These are phyloP conservation scores for Leucoptera coffeella DNA, from an alignment of 2,888 invertebrate genomes.

Conservation along the genomic window DNA sequence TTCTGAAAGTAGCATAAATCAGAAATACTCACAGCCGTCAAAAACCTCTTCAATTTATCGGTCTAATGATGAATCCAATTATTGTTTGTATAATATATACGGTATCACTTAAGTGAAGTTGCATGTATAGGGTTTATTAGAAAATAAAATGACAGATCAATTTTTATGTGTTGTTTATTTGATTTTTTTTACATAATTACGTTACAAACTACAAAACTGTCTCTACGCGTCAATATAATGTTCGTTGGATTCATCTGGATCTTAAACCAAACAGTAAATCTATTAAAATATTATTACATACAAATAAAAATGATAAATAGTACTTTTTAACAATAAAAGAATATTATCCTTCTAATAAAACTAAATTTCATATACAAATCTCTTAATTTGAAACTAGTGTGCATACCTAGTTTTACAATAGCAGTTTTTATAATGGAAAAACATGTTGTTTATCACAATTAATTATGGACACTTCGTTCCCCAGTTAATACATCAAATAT, in stretches of 20 bases:
- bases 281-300: no score
- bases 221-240: conserved; percentile 37
- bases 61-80: no score
- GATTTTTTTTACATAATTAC: conserved; percentile 27
- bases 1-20: no score
- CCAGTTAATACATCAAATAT: conserved; percentile 42
- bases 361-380: conserved; percentile 46
- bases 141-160: no score
- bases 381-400: conserved; percentile 33
- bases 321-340: conserved; percentile 33
- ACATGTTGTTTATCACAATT: conserved; percentile 49
- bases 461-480: conserved; percentile 42
- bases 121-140: no score
- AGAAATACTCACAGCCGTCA: no score
- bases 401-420: conserved; percentile 30
- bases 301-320: conserved; percentile 21
- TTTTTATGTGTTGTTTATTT: conserved; percentile 42
- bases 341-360: conserved; percentile 31
- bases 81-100: no score
- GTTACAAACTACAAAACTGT: conserved; percentile 48
- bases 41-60: no score
- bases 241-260: conserved; percentile 32
- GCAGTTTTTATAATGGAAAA: conserved; percentile 39
- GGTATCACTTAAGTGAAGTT: no score
- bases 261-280: conserved; percentile 34